Conservation (phyloP, 2,888 invertebrate species). For the Drymonia ruficornis region DNA sequence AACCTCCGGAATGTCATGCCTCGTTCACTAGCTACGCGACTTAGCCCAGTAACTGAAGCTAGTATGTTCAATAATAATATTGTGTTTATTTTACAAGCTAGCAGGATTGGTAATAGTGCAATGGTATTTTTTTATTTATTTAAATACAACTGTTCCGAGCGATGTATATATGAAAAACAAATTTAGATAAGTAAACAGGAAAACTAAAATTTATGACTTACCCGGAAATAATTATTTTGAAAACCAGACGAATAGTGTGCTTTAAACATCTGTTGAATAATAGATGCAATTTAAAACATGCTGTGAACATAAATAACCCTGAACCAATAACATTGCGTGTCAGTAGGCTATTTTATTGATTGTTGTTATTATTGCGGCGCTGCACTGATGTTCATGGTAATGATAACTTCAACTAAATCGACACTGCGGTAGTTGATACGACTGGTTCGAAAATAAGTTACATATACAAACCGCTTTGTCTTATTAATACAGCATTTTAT, state of each 20-base stretch:
- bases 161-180: not conserved
- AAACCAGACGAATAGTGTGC: not conserved
- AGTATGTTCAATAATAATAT: not conserved
- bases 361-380: not conserved
- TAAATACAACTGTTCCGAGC: not conserved
- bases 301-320: not conserved
- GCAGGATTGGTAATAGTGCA: not conserved
- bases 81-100: too few relatives aligned
- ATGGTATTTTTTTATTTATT: not conserved
- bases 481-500: too few relatives aligned
- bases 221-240: not conserved
- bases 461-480: too few relatives aligned
- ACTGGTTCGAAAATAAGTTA: too few relatives aligned
- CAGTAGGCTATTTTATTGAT: not conserved
- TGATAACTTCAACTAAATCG: not conserved
- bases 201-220: not conserved
- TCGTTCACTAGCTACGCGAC: constrained; percentile 41
- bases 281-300: not conserved
- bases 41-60: constrained; percentile 17
- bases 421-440: not conserved
- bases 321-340: not conserved
- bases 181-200: not conserved
- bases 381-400: not conserved
- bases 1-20: constrained; percentile 72
- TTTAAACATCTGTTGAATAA: too few relatives aligned